Base-by-base conservation (phyloP, 37 sponge, comb jelly and placozoan species). In the Halisarca cf. caerulea region DNA sequence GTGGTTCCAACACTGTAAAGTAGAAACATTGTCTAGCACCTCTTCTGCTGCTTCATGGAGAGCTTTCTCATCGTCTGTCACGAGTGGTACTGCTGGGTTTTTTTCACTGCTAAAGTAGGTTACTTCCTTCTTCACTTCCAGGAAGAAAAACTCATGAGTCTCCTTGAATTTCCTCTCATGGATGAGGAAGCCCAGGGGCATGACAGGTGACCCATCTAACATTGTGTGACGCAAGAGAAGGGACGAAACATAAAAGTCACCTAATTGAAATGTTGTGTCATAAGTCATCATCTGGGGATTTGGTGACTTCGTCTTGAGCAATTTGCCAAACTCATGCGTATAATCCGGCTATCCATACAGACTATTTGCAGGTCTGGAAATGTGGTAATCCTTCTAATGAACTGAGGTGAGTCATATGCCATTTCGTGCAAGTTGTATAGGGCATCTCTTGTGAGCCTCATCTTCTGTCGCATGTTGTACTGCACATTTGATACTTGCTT, bases 361-460 rank as follows among this genome's bases (percentile, higher is more conserved):
- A 80, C 58, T 1, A 82, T 8, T 35, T 35, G 36, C 27, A 88
- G 53, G 81, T 88, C 89, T 8, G 89, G 89, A 38, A 64, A 88
- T 2, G 89, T 88, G 32, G 27, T 30, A 24, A 83, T 83, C 20
- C 35, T 44, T 42, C 77, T 40, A 17, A 88, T 80, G 53, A 88
- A 88, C 34, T 72, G 71, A 0, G 79, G 69, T 32, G 66, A 17
- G 42, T 89, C 89, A 58, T 82, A 84, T 15, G 89, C 69, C 30
- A 89, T 78, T 44, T 89, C 85, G 66, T 89, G 89, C 9, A 89
- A 57, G 73, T 89, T 83, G 80, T 84, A 89, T 3, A 89, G 75
- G 40, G 79, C 57, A 79, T 89, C 89, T 59, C 82, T 82, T 40
- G 85, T 71, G 21, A 84, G 8, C 35, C 84, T 38, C 40, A 45